Evolutionary conservation across 2,113 vertebrate genomes (phyloP).

Genomic region (Nesogale talazaci): DNA sequence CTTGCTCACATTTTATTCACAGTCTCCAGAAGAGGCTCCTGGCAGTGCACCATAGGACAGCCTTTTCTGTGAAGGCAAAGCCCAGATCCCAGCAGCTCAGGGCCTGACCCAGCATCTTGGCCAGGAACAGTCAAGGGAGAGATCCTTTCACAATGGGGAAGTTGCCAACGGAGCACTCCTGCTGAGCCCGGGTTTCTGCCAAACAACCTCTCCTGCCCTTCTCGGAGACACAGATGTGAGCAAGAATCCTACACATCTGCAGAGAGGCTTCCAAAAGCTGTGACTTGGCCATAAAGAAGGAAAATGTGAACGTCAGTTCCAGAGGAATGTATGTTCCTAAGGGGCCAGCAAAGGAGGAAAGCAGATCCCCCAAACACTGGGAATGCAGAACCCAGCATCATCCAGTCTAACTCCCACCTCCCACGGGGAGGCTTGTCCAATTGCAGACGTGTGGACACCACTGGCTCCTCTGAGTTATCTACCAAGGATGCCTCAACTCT

Average conservation of each 20-base stretch:
- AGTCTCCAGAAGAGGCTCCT: background rate
- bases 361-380: background rate
- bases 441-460: background rate
- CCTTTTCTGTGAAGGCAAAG: background rate
- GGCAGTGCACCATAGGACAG: background rate
- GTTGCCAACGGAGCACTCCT: constrained; percentile 58
- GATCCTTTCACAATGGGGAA: constrained; percentile 37
- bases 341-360: constrained; percentile 57
- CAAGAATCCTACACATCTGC: constrained; percentile 72
- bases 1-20: constrained; percentile 1
- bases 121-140: constrained; percentile 50
- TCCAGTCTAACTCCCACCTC: background rate
- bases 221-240: constrained; percentile 79
- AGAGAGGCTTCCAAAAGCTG: constrained; percentile 54
- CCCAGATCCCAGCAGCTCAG: background rate
- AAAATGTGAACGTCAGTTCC: constrained; percentile 71
- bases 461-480: background rate
- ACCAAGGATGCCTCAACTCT: background rate
- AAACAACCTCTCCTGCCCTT: constrained; percentile 38
- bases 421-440: background rate
- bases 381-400: background rate
- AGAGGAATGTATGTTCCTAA: constrained; percentile 25
- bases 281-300: constrained; percentile 74
- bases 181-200: constrained; percentile 70
- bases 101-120: constrained; percentile 33